Percentiles rank a stretch among this genome's conserved stretches.
Conservation (phyloP, 2,113 vertebrate species). For the Passer domesticus region DNA sequence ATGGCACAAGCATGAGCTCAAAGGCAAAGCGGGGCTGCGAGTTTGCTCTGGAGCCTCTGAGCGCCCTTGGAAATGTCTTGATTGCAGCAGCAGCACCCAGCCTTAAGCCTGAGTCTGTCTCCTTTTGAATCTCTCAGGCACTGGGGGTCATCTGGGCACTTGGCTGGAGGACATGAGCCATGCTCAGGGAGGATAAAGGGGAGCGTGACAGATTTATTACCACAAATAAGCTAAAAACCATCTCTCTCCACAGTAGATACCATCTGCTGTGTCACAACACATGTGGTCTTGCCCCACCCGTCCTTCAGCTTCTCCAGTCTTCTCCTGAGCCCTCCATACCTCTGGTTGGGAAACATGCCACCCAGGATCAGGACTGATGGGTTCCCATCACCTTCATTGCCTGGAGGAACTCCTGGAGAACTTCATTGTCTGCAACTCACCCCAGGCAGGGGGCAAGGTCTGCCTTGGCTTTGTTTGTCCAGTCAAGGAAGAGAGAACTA, state of each 20-base stretch:
- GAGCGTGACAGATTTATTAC: neutral
- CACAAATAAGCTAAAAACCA: constrained; percentile 22
- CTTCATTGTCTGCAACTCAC: neutral
- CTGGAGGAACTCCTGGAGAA: neutral
- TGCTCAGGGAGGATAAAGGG: neutral
- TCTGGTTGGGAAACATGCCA: constrained; percentile 45
- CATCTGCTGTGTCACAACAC: constrained; percentile 57
- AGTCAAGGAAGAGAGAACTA: neutral
- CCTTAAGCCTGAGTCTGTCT: neutral
- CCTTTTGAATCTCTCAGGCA: neutral
- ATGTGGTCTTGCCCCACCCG: constrained; percentile 7
- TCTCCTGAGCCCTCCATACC: constrained; percentile 25
- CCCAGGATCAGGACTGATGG: constrained; percentile 20
- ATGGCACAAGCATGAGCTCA: neutral
- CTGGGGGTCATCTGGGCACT: neutral
- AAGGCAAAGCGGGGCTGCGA: rapidly evolving
- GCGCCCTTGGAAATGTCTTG: neutral
- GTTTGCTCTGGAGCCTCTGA: neutral
- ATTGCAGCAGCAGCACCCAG: neutral
- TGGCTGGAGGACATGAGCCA: neutral
- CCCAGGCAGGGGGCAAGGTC: neutral
- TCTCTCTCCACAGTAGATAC: constrained; percentile 12
- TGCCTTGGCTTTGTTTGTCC: neutral
- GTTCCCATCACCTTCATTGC: neutral
- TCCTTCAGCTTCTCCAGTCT: constrained; percentile 39